These are phyloP conservation scores for Tricholaema leucomelas DNA, from an alignment of 2,113 vertebrate genomes.

Conservation along the genomic window DNA sequence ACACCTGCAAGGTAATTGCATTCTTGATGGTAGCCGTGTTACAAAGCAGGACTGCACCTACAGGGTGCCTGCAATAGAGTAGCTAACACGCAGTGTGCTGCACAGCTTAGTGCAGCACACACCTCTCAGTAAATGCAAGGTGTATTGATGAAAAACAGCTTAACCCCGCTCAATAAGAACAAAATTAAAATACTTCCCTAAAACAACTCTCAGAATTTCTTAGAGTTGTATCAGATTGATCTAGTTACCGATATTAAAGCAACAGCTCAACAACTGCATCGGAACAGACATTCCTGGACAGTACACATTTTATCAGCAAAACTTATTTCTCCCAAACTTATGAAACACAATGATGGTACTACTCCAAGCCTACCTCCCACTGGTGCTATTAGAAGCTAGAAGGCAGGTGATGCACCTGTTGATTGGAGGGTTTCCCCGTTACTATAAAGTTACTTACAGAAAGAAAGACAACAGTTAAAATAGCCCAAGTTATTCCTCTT, in stretches of 20 bases:
- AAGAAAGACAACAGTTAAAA: slow-evolving; percentile 58
- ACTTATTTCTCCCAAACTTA: slow-evolving; percentile 23
- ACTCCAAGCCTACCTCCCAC: slow-evolving; percentile 53
- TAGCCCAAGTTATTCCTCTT: slow-evolving; percentile 26
- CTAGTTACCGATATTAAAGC: background rate
- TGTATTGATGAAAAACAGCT: background rate
- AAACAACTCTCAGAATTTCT: background rate
- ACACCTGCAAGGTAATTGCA: background rate
- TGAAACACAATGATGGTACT: slow-evolving; percentile 5
- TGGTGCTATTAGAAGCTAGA: slow-evolving; percentile 55
- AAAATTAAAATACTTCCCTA: background rate
- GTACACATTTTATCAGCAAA: background rate
- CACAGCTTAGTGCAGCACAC: background rate
- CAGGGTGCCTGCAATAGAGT: background rate
- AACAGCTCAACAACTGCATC: background rate
- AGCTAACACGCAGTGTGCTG: rapidly evolving
- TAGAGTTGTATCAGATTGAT: background rate
- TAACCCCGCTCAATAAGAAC: background rate
- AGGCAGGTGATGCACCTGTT: slow-evolving; percentile 61
- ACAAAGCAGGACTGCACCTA: background rate
- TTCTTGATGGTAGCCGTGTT: background rate
- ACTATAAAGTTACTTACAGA: slow-evolving; percentile 59
- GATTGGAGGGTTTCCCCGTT: slow-evolving; percentile 55
- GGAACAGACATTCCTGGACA: background rate
- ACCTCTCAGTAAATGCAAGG: background rate